Evolutionary conservation across 30 jellyfish, hydroid and myxozoan species (phyloP).

Genomic region (Kudoa iwatai): DNA sequence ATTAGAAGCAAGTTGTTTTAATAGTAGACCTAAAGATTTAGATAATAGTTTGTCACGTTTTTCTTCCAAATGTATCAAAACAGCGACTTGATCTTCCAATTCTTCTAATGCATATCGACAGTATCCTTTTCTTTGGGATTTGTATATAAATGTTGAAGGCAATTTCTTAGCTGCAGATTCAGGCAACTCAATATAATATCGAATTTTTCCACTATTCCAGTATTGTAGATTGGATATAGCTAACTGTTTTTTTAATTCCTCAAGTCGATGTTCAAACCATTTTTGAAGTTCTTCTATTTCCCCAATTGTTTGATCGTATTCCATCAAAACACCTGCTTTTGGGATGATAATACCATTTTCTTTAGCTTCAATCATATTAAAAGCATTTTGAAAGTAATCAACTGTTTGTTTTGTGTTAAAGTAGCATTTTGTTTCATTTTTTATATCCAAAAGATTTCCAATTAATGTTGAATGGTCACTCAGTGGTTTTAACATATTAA

Average conservation of each 20-base stretch:
- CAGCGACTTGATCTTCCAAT: conserved; percentile 6
- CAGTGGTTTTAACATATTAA: conserved; percentile 2
- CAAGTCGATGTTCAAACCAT: conserved; percentile 14
- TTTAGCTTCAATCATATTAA: not conserved
- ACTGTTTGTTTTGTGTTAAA: too few relatives aligned
- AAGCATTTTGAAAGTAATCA: not conserved
- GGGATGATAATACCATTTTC: not conserved
- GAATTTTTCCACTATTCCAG: conserved; percentile 14
- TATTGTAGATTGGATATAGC: conserved; percentile 6
- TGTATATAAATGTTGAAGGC: conserved; percentile 42
- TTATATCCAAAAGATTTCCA: not conserved
- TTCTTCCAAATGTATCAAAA: conserved; percentile 3
- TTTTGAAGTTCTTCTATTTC: conserved; percentile 12
- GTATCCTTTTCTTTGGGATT: conserved; percentile 88
- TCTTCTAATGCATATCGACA: conserved; percentile 16
- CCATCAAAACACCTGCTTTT: conserved; percentile 24
- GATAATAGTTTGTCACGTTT: conserved; percentile 5
- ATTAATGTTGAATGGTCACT: not conserved
- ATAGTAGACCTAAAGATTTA: not conserved
- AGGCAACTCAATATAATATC: conserved; percentile 72
- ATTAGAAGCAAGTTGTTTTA: not conserved
- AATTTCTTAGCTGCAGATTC: conserved; percentile 18
- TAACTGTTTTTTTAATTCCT: conserved; percentile 23
- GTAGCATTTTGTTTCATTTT: too few relatives aligned
- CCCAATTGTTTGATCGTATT: conserved; percentile 18